phyloP scores from a whole-genome alignment of 2,888 invertebrate species.

The Alcis repandata region DNA sequence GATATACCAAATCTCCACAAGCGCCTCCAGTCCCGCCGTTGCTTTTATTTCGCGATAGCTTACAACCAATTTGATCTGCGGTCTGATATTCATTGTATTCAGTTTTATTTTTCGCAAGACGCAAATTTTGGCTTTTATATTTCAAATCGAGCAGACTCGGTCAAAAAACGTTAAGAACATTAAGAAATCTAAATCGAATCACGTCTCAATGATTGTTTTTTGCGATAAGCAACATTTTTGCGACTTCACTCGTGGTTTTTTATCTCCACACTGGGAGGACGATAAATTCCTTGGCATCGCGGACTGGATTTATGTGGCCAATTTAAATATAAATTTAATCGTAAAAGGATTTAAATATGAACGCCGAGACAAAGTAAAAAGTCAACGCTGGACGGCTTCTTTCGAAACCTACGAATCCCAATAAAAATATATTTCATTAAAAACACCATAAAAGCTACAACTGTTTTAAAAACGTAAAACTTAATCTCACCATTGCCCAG shows the following conservation, averaged over 20 bases:
- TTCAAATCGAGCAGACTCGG: constrained; percentile 58
- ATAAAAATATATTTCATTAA: not conserved
- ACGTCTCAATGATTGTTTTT: constrained; percentile 74
- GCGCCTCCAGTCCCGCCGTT: constrained; percentile 17
- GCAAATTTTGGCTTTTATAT: constrained; percentile 65
- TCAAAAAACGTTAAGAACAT: constrained; percentile 63
- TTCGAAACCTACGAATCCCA: constrained; percentile 10
- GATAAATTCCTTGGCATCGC: constrained; percentile 46
- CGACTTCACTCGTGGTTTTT: constrained; percentile 46
- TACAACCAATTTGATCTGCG: constrained; percentile 63
- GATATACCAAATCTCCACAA: not conserved
- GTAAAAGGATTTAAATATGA: constrained; percentile 43
- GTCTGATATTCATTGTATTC: constrained; percentile 66
- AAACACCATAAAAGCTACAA: no score
- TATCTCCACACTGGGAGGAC: constrained; percentile 41
- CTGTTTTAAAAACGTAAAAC: not conserved
- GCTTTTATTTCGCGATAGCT: constrained; percentile 25
- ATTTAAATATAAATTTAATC: constrained; percentile 50
- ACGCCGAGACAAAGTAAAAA: constrained; percentile 35
- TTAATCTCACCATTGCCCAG: not conserved
- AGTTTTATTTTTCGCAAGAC: constrained; percentile 57
- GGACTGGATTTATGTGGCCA: constrained; percentile 44
- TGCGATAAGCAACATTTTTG: constrained; percentile 66
- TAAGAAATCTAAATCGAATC: constrained; percentile 77
- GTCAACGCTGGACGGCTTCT: constrained; percentile 9